phyloP scores from a whole-genome alignment of 2,113 vertebrate species.

The Corythoichthys haematopterus region DNA sequence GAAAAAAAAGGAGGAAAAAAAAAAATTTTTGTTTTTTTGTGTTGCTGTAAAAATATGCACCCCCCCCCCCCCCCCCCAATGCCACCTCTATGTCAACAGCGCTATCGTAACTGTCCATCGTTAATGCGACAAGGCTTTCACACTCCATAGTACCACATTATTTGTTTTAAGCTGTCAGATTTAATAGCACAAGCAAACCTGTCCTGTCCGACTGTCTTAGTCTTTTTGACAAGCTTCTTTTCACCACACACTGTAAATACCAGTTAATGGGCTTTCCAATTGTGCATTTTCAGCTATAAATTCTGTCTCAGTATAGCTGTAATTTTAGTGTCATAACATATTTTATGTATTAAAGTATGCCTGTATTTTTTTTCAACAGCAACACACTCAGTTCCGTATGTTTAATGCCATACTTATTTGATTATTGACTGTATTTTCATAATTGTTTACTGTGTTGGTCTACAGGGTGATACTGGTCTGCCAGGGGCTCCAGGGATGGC shows the following conservation, averaged over 20 bases:
- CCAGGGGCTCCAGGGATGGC: slow-evolving; percentile 49
- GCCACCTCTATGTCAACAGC: slow-evolving; percentile 40
- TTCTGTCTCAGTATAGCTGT: slow-evolving; percentile 25
- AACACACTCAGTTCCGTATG: neutral
- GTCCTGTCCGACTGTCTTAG: slow-evolving; percentile 31
- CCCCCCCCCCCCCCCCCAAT: slow-evolving; percentile 29
- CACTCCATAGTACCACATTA: slow-evolving; percentile 32
- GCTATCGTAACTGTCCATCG: slow-evolving; percentile 46
- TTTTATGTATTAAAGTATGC: slow-evolving; percentile 14
- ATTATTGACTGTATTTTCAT: slow-evolving; percentile 6
- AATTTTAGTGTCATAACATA: slow-evolving; percentile 32
- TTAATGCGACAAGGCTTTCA: slow-evolving; percentile 49
- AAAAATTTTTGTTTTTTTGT: too few species aligned
- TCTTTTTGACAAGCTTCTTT: slow-evolving; percentile 43
- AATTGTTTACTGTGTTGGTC: slow-evolving; percentile 23
- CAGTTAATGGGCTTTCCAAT: slow-evolving; percentile 27
- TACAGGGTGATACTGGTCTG: slow-evolving; percentile 64
- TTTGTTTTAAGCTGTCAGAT: slow-evolving; percentile 58
- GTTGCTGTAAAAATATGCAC: slow-evolving; percentile 21
- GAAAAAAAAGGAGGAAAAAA: too few species aligned
- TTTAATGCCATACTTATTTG: slow-evolving; percentile 4
- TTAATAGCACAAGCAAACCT: slow-evolving; percentile 44
- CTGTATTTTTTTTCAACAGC: slow-evolving; percentile 2
- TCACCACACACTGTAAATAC: slow-evolving; percentile 51
- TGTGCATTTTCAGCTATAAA: slow-evolving; percentile 11